Evolutionary conservation across 2,888 invertebrate species (phyloP).

Genomic region (Cepaea hortensis): DNA sequence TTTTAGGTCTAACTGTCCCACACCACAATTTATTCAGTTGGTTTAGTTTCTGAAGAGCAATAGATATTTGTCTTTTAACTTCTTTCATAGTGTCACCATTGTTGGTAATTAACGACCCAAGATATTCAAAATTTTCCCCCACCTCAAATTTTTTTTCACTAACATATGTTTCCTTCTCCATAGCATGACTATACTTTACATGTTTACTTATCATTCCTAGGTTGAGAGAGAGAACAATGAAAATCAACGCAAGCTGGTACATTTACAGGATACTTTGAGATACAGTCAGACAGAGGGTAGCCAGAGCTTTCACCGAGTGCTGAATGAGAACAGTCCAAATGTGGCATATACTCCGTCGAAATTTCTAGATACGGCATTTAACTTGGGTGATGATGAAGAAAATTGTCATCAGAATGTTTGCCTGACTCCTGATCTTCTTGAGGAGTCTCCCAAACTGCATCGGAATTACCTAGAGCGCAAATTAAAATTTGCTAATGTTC

Average conservation of each 20-base stretch:
- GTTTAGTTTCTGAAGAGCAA: too few species aligned
- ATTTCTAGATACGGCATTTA: conserved; percentile 12
- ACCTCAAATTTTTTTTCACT: too few species aligned
- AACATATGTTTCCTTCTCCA: too few species aligned
- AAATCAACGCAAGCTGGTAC: conserved; percentile 56
- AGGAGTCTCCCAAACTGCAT: conserved; percentile 45
- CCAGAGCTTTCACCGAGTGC: conserved; percentile 60
- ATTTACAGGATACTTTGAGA: conserved; percentile 55
- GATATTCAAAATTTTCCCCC: too few species aligned
- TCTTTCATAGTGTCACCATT: too few species aligned
- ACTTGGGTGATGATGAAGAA: neutral
- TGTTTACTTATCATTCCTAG: conserved; percentile 22
- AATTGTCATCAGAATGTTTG: neutral
- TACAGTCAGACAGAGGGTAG: conserved; percentile 56
- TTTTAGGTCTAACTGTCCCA: too few species aligned
- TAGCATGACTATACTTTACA: too few species aligned
- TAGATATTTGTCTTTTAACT: too few species aligned
- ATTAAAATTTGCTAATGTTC: conserved; percentile 61
- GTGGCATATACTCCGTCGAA: conserved; percentile 57
- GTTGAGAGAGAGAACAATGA: conserved; percentile 54
- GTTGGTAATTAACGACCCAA: too few species aligned
- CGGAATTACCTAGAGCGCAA: neutral
- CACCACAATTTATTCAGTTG: too few species aligned
- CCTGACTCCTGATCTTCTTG: conserved; percentile 51
- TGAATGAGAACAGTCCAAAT: conserved; percentile 59